Evolutionary conservation across 2,797 vertebrate genomes (phyloP).

Genomic region (Lagodon rhomboides): DNA sequence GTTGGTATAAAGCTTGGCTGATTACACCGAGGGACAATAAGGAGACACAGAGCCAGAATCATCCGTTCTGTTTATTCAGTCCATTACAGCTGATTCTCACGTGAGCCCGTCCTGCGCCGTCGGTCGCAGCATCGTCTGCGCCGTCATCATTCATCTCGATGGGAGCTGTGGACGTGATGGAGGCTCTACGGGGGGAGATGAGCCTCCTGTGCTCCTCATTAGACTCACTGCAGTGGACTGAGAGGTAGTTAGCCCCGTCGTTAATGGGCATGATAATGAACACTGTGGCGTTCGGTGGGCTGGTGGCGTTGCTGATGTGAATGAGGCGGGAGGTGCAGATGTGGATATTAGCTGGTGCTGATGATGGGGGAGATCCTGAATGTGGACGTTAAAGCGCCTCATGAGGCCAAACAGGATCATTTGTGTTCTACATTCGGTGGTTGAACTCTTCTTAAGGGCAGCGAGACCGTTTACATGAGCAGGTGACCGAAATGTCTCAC

Average conservation of each 20-base stretch:
- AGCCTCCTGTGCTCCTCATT: constrained; percentile 51
- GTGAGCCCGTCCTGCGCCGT: not conserved
- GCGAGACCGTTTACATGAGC: not conserved
- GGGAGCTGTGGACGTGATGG: constrained; percentile 37
- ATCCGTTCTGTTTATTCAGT: constrained; percentile 11
- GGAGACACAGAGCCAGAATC: constrained; percentile 4
- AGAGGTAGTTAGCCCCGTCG: constrained; percentile 49
- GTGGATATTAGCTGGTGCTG: constrained; percentile 3
- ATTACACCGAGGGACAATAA: constrained; percentile 15
- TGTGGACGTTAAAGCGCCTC: constrained; percentile 7
- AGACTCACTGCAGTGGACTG: constrained; percentile 53
- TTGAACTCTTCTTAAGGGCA: constrained; percentile 2
- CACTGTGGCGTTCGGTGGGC: not conserved
- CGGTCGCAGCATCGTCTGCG: constrained; percentile 4
- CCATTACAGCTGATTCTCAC: constrained; percentile 15
- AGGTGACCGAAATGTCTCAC: not conserved
- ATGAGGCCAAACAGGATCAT: not conserved
- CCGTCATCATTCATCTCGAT: constrained; percentile 28
- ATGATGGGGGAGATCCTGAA: not conserved
- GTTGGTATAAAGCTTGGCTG: not conserved
- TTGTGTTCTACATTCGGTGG: constrained; percentile 6
- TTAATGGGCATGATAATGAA: constrained; percentile 44
- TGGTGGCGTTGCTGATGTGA: constrained; percentile 1
- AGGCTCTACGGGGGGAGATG: constrained; percentile 12
- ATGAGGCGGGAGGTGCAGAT: constrained; percentile 17